Evolutionary conservation across 2,888 invertebrate genomes (phyloP), one percentile per base, ranked within the genome.

Genomic region (Thymelicus acteon): DNA sequence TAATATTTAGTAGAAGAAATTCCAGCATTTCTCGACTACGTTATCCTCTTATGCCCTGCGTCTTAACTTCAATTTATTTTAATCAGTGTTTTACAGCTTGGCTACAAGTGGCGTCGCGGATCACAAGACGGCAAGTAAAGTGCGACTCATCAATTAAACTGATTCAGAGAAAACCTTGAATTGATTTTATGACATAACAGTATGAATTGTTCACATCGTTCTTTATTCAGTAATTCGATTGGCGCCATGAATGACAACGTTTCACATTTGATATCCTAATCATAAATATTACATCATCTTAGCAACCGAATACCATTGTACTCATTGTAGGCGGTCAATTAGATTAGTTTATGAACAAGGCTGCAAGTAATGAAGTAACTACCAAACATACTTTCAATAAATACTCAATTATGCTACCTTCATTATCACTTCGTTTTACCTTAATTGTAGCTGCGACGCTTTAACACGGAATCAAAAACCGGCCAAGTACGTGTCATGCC

Each of bases 221-320:
- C n/a, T 57, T 24, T 44, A 57, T 65, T 64, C 37, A 65, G 65
- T 65, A 49, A 65, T 65, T 44, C 24, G n/a, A 65, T 65, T 65
- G 65, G 37, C 44, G 65, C 64, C 64, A 44, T 6, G 15, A 0
- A 13, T 39, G 7, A 52, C 37, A 7, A 8, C 7, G 7, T 52
- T 52, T 19, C 7, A 52, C 8, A 19, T 52, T 10, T 6, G 8
- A 52, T 52, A 47, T 47, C 5, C 1, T 47, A 8, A 47, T 10
- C 6, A 13, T 47, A 5, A 47, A 47, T 13, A 47, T 47, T 47
- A 47, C 47, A 47, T 47, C 47, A 47, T 10, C 47, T 47, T 13
- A 1, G 47, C 13, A 47, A 31, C 31, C 31, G 31, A 31, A 31
- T 31, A 31, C 31, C 31, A 31, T 5, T 31, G 3, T 31, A 31